Conservation (phyloP, 2,113 vertebrate species). For the Oreochromis spilurus region DNA sequence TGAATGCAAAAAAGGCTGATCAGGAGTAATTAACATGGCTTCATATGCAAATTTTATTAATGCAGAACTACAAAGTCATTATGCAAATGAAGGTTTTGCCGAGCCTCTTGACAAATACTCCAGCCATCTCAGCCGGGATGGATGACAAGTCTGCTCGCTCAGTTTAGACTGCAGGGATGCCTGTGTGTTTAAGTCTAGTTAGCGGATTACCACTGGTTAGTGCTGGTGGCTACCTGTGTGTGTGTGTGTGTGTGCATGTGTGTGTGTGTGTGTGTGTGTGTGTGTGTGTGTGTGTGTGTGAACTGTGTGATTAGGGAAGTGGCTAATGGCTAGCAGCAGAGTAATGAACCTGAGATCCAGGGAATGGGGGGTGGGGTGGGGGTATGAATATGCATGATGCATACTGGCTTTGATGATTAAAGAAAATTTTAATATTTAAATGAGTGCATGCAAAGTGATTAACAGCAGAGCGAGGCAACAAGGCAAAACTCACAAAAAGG, state of each 20-base stretch:
- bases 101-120: constrained; percentile 99
- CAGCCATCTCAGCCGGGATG: constrained; percentile 79
- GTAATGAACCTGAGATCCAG: constrained; percentile 99
- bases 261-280: neutral
- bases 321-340: constrained; percentile 93
- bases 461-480: constrained; percentile 84
- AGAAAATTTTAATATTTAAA: constrained; percentile 99
- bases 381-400: constrained; percentile 99
- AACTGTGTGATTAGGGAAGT: constrained; percentile 69
- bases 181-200: constrained; percentile 39
- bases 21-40: constrained; percentile 99
- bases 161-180: constrained; percentile 78
- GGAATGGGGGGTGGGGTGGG: constrained; percentile 75
- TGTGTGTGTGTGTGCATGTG: neutral
- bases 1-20: constrained; percentile 99
- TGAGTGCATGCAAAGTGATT: constrained; percentile 99
- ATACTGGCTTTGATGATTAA: constrained; percentile 99
- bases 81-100: constrained; percentile 98
- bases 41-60: constrained; percentile 99
- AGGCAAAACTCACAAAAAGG: constrained; percentile 81
- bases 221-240: constrained; percentile 54
- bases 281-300: neutral
- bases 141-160: constrained; percentile 84
- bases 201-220: constrained; percentile 55
- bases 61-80: constrained; percentile 99